Percentiles rank a stretch among this genome's conserved stretches.
phyloP scores from a whole-genome alignment of 2,113 vertebrate species.

The Callorhinus ursinus region DNA sequence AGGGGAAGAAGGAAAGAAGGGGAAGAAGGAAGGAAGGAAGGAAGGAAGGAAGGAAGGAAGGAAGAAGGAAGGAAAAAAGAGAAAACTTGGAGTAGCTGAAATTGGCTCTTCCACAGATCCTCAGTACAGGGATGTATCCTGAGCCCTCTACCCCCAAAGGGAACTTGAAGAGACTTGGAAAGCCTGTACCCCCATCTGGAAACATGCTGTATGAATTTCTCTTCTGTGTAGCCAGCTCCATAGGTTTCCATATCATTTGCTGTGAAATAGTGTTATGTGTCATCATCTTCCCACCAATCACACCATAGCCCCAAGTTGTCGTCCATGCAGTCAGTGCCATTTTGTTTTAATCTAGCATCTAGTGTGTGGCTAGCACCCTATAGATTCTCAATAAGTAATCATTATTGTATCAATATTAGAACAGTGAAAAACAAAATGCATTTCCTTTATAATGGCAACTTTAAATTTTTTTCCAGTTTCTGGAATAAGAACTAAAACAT shows the following conservation, averaged over 20 bases:
- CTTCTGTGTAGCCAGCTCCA: neutral
- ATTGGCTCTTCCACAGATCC: neutral
- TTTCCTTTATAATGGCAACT: conserved; percentile 17
- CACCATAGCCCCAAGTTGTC: neutral
- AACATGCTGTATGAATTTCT: neutral
- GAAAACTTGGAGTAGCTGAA: conserved; percentile 22
- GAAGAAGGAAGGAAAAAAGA: neutral
- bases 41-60: neutral
- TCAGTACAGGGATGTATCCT: neutral
- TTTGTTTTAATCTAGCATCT: neutral
- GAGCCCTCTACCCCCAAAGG: neutral
- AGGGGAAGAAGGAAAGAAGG: too few relatives aligned
- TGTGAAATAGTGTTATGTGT: neutral
- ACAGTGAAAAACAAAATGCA: neutral
- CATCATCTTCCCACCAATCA: neutral
- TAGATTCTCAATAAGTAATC: neutral
- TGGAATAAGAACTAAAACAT: conserved; percentile 33
- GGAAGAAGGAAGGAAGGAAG: neutral
- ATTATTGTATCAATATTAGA: neutral
- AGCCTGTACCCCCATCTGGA: neutral
- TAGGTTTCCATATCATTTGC: neutral
- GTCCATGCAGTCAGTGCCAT: neutral
- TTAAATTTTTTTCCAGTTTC: conserved; percentile 23
- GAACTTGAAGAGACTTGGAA: neutral
- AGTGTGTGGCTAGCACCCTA: neutral